phyloP scores from a whole-genome alignment of 2,797 vertebrate genomes.

The Leptoclinus maculatus region DNA sequence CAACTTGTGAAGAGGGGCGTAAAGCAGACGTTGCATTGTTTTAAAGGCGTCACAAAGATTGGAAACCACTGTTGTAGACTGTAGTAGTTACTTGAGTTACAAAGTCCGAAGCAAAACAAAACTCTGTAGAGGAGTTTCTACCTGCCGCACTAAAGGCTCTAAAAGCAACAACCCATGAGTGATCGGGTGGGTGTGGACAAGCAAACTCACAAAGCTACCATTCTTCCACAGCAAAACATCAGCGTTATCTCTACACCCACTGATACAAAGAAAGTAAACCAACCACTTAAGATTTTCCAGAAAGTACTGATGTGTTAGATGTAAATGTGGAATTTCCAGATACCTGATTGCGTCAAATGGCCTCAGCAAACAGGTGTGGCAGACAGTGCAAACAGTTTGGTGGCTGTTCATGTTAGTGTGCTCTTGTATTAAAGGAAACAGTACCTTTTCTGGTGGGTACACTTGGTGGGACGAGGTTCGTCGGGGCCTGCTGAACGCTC shows the following conservation, averaged over 20 bases:
- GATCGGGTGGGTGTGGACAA: background rate
- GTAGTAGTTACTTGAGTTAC: background rate
- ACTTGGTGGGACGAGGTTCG: background rate
- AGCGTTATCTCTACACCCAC: background rate
- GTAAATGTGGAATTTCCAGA: background rate
- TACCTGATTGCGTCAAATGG: background rate
- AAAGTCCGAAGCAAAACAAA: background rate
- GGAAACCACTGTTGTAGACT: background rate
- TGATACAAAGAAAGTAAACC: background rate
- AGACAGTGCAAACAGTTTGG: background rate
- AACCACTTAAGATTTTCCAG: background rate
- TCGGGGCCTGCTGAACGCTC: conserved; percentile 19
- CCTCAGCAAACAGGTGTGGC: conserved; percentile 25
- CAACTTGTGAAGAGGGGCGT: background rate
- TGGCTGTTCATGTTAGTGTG: background rate
- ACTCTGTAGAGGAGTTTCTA: background rate
- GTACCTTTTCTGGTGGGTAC: conserved; percentile 73
- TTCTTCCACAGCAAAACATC: background rate
- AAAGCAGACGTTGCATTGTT: background rate
- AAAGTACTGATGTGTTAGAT: background rate
- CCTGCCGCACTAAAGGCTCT: background rate
- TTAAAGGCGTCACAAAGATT: background rate
- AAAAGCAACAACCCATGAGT: conserved; percentile 32
- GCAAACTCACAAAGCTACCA: background rate
- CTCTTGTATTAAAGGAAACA: background rate